phyloP scores from a whole-genome alignment of 2,888 invertebrate genomes.

The Polylopha cassiicola region DNA sequence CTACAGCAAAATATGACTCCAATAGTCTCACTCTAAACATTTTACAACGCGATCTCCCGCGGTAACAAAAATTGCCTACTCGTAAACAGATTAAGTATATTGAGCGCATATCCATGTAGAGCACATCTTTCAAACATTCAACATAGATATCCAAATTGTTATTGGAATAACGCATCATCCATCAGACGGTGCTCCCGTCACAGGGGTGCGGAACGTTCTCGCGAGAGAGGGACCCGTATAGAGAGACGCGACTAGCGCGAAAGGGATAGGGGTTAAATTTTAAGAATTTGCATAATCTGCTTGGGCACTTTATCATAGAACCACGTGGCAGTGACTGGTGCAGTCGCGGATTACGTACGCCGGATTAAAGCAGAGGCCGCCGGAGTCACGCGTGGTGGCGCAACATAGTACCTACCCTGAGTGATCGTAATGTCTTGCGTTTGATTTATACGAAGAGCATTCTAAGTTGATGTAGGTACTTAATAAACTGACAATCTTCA shows the following conservation, averaged over 20 bases:
- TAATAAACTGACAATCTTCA: too few species aligned
- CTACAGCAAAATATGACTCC: too few species aligned
- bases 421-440: too few species aligned
- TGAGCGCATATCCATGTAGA: constrained; percentile 29
- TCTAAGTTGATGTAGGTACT: too few species aligned
- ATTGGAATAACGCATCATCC: constrained; percentile 77
- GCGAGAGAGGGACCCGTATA: constrained; percentile 42
- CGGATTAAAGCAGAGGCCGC: constrained; percentile 60
- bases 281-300: constrained; percentile 76
- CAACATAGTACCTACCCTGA: too few species aligned
- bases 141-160: constrained; percentile 74
- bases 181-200: constrained; percentile 65
- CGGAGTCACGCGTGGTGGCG: constrained; percentile 38
- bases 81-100: constrained; percentile 22
- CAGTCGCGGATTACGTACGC: constrained; percentile 68
- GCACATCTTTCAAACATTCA: constrained; percentile 59
- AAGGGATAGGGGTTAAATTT: constrained; percentile 56
- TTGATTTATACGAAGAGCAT: too few species aligned
- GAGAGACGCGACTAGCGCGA: constrained; percentile 35
- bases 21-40: too few species aligned
- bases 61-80: constrained; percentile 21
- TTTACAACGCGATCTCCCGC: constrained; percentile 8
- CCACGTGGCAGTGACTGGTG: constrained; percentile 77
- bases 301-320: constrained; percentile 75
- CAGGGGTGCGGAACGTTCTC: constrained; percentile 58